These are phyloP conservation scores for Trypoxylus dichotomus DNA, from an alignment of 1,140 invertebrate genomes.

Conservation along the genomic window DNA sequence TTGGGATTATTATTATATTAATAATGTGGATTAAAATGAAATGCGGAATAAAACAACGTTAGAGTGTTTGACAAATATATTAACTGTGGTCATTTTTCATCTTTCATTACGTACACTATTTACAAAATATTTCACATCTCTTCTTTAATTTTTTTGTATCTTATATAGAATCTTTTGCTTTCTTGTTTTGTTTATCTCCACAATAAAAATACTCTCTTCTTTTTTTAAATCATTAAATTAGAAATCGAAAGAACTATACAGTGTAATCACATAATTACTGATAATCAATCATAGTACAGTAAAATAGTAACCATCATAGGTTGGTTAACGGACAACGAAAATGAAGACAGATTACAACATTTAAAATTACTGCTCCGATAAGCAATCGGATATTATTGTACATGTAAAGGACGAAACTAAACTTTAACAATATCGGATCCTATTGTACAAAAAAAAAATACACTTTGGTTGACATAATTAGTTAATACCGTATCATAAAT, in stretches of 20 bases:
- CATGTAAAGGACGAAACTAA: background rate
- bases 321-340: background rate
- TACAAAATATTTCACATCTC: conserved; percentile 14
- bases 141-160: background rate
- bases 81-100: conserved; percentile 12
- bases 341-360: background rate
- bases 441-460: conserved; percentile 12
- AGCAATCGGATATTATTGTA: background rate
- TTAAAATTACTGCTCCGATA: too few relatives aligned
- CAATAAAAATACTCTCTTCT: background rate
- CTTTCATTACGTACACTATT: conserved; percentile 7
- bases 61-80: conserved; percentile 18
- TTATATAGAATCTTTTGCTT: background rate
- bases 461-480: conserved; percentile 15
- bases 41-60: conserved; percentile 7
- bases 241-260: background rate
- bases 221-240: background rate
- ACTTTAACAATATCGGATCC: background rate
- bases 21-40: too few relatives aligned
- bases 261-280: background rate
- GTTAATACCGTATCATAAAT: conserved; percentile 15
- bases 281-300: background rate
- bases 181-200: background rate
- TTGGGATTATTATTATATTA: too few relatives aligned
- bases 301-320: background rate